A percentile compares a stretch with the other conserved stretches of the same genome.
Evolutionary conservation across 2,113 vertebrate genomes (phyloP).

Genomic region (Myrmecobius fasciatus): DNA sequence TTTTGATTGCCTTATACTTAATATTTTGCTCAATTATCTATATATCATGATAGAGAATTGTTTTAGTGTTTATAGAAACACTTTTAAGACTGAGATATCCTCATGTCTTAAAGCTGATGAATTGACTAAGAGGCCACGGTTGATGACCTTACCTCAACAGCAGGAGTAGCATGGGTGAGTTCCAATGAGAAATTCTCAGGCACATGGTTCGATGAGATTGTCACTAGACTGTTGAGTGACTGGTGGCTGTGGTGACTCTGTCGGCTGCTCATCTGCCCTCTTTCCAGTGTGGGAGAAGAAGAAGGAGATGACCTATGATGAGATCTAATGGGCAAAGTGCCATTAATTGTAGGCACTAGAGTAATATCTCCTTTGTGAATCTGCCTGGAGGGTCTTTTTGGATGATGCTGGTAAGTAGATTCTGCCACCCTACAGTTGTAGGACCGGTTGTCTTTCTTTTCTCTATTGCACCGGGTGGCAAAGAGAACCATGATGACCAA

Average conservation of each 20-base stretch:
- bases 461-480: conserved; percentile 93
- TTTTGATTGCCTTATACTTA: background rate
- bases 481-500: conserved; percentile 97
- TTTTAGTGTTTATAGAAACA: background rate
- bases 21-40: conserved; percentile 5
- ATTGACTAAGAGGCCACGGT: background rate
- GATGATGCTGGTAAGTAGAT: conserved; percentile 97
- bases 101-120: background rate
- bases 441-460: conserved; percentile 96
- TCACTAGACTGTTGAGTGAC: conserved; percentile 97
- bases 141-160: conserved; percentile 94
- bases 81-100: background rate
- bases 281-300: conserved; percentile 92
- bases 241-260: conserved; percentile 97
- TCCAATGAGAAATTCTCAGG: conserved; percentile 95
- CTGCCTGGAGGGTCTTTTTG: conserved; percentile 95
- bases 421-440: conserved; percentile 97
- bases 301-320: conserved; percentile 93
- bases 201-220: conserved; percentile 97
- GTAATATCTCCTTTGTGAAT: conserved; percentile 99
- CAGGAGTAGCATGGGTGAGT: conserved; percentile 94
- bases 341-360: conserved; percentile 93
- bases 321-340: conserved; percentile 93
- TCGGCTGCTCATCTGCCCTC: conserved; percentile 92
- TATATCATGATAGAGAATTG: background rate